Percentiles rank a stretch among this genome's conserved stretches.
Conservation (phyloP, 2,797 vertebrate genomes). For the Molossus molossus region DNA sequence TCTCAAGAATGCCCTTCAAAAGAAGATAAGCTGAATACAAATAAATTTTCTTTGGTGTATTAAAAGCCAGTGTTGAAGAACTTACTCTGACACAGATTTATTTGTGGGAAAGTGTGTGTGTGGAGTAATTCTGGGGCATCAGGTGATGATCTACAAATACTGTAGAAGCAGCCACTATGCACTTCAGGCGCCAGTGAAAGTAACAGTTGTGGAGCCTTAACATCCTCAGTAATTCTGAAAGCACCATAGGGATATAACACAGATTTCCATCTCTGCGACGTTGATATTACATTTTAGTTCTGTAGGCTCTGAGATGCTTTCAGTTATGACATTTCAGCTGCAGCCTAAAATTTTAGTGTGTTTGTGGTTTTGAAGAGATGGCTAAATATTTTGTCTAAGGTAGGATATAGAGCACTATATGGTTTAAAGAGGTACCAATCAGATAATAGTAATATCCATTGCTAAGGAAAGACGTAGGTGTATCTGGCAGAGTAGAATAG, state of each 20-base stretch:
- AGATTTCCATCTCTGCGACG: background rate
- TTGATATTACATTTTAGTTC: background rate
- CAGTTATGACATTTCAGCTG: constrained; percentile 21
- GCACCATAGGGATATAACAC: background rate
- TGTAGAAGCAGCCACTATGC: background rate
- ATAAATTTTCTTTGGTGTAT: background rate
- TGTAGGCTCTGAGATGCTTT: background rate
- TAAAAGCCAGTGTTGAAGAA: background rate
- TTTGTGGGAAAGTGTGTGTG: background rate
- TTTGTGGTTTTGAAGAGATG: background rate
- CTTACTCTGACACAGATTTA: background rate
- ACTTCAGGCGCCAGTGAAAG: background rate
- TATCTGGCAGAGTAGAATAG: background rate
- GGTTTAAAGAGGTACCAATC: background rate
- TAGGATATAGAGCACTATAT: background rate
- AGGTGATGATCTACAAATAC: constrained; percentile 18
- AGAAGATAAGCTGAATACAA: background rate
- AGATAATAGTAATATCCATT: background rate
- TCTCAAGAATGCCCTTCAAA: background rate
- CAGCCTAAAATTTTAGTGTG: background rate
- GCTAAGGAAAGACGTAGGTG: background rate
- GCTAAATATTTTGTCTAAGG: background rate
- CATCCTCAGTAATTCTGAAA: background rate
- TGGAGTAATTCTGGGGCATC: background rate
- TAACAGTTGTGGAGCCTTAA: background rate